Percentiles rank a stretch among this genome's conserved stretches.
phyloP scores from a whole-genome alignment of 2,888 invertebrate genomes.

The Cheilosia pagana region DNA sequence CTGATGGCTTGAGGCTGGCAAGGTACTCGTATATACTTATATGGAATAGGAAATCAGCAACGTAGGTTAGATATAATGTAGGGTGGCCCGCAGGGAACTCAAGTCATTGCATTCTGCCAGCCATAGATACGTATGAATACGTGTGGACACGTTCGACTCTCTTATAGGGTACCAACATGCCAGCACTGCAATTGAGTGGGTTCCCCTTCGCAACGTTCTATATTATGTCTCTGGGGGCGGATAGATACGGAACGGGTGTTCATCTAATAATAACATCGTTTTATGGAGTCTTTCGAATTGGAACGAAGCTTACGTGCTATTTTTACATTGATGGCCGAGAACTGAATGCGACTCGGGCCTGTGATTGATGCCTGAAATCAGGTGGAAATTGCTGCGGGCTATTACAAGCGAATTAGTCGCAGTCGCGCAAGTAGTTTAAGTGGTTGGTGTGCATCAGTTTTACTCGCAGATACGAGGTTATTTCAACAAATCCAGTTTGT shows the following conservation, averaged over 20 bases:
- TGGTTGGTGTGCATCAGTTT: background rate
- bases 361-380: conserved; percentile 9
- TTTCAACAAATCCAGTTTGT: conserved; percentile 1
- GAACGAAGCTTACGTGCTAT: conserved; percentile 26
- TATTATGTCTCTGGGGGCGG: conserved; percentile 5
- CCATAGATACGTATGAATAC: conserved; percentile 2
- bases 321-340: conserved; percentile 14
- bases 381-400: conserved; percentile 4
- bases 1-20: conserved; percentile 58
- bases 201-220: background rate
- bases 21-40: background rate
- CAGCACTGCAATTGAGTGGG: background rate
- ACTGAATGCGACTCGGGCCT: background rate
- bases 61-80: background rate
- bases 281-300: conserved; percentile 17
- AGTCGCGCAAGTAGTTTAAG: background rate
- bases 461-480: background rate
- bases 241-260: conserved; percentile 31
- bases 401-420: conserved; percentile 9
- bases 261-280: conserved; percentile 46
- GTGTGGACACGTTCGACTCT: conserved; percentile 39
- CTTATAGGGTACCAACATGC: background rate
- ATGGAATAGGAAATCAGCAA: conserved; percentile 22
- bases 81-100: conserved; percentile 35
- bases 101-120: conserved; percentile 23